Base-by-base conservation (phyloP, 2,888 invertebrate species). In the Cybosia mesomella region DNA sequence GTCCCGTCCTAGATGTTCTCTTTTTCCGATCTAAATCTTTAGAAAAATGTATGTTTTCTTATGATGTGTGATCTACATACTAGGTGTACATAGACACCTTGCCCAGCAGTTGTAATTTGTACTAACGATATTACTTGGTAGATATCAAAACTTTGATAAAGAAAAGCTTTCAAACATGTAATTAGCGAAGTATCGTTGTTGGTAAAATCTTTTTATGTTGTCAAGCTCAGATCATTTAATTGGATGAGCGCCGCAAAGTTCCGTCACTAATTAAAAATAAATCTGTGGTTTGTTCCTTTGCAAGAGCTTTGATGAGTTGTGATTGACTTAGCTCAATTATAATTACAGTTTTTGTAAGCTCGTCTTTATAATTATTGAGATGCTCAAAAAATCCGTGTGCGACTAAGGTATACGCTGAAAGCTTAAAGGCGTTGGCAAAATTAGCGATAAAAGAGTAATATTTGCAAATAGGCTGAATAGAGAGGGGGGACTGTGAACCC, bases 231-330 rank as follows among this genome's bases (percentile, higher is more conserved):
- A 77, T 76, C 70, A 69, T 77, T 74, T 81, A 80, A 85, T 80
- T 82, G 85, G 72, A 61, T 67, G 72, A 80, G 75, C 81, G 74
- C 66, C 64, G 58, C 73, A 34, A 72, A 67, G 57, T 65, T 71
- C 66, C 55, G 57, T 15, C 59, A 78, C 81, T 83, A 84, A 88
- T 88, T 87, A 87, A 84, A 84, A 84, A 82, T 82, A 83, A 85
- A 83, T 72, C 66, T 71, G 60, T 64, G 63, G 58, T 79, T 65
- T 65, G 32, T 43, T 62, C 66, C 58, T 53, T 53, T 10, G 62
- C 65, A 70, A 76, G 71, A 64, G 70, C 84, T 85, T 82, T 68
- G 70, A 72, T 66, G 66, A 73, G 62, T 67, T 70, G 64, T 67
- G 58, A 70, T 70, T 70, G 69, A 66, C 66, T 70, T 68, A 15